Evolutionary conservation across 2,888 invertebrate genomes (phyloP), one percentile per base, ranked within the genome.

Genomic region (Lasioglossum morio): DNA sequence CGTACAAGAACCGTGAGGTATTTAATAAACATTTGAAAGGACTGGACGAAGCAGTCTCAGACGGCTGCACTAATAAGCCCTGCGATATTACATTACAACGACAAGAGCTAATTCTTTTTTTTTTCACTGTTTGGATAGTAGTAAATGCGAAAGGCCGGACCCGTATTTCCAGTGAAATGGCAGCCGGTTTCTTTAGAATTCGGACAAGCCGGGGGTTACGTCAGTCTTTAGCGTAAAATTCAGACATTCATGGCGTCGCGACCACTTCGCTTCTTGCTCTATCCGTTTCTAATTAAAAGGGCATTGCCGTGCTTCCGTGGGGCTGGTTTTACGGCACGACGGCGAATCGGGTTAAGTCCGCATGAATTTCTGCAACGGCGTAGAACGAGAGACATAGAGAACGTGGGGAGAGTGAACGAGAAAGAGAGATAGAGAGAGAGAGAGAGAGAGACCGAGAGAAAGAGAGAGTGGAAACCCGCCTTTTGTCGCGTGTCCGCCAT

Each of bases 261-360:
- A 75, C 69, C 78, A 73, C 66, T 80, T 85, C 63, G 81, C 37
- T 85, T 79, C 81, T 81, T 77, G 57, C 53, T 72, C 77, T 66
- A 78, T 82, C 69, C 81, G 82, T 76, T 85, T 82, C 76, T 79
- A 86, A 81, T 86, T 86, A 86, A 86, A 86, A 77, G 85, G 81
- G 79, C 81, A 82, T 85, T 79, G 75, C 72, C 85, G 72, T 57
- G 66, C 69, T 81, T 81, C 81, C 72, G 53, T 19, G 66, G 19
- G 46, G 73, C 70, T 48, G 74, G 77, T 77, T 80, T 81, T 72
- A 74, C 72, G 77, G 72, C 30, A 23, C 27, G 66, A 34, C 76
- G n/a, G 30, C 48, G 77, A 85, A 78, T 81, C 78, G 78, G 78
- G 76, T 76, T 81, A 85, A 81, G 66, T 78, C 81, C 78, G 84